Percentiles rank a stretch among this genome's conserved stretches.
These are phyloP conservation scores for Hoplostethus mediterraneus DNA, from an alignment of 2,797 vertebrate genomes.

Conservation along the genomic window DNA sequence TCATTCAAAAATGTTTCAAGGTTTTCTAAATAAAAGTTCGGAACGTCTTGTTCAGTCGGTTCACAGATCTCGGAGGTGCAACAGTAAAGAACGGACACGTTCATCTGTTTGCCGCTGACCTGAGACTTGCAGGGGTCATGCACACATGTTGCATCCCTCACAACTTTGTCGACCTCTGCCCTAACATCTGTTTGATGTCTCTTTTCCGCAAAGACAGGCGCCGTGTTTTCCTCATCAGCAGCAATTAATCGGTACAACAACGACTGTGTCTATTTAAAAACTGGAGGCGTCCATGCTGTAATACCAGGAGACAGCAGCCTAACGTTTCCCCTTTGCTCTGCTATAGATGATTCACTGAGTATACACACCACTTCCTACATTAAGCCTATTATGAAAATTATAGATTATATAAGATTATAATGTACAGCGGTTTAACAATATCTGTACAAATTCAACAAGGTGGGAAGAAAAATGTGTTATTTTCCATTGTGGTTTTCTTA, in stretches of 20 bases:
- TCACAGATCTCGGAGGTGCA: constrained; percentile 10
- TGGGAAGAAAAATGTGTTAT: no score
- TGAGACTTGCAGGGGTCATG: constrained; percentile 47
- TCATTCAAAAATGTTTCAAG: constrained; percentile 1
- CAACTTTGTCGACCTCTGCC: constrained; percentile 41
- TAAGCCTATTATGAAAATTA: no score
- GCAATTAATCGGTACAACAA: neutral
- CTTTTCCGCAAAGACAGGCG: constrained; percentile 9
- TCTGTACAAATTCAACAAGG: no score
- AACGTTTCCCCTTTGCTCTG: no score
- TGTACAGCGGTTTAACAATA: no score
- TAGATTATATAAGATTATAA: no score
- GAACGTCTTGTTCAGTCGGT: neutral
- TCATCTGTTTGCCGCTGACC: constrained; percentile 52
- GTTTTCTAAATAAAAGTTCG: constrained; percentile 26
- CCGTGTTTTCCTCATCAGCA: constrained; percentile 14
- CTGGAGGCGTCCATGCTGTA: neutral
- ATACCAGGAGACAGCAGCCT: neutral
- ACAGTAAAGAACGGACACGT: constrained; percentile 10
- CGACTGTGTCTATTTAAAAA: neutral
- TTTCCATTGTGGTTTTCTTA: no score
- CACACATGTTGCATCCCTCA: constrained; percentile 22
- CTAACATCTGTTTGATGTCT: constrained; percentile 51
- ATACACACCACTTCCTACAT: neutral
- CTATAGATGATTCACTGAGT: neutral